A percentile compares a stretch with the other conserved stretches of the same genome.
These are phyloP conservation scores for Lineus longissimus DNA, from an alignment of 1,140 invertebrate genomes.

Conservation along the genomic window DNA sequence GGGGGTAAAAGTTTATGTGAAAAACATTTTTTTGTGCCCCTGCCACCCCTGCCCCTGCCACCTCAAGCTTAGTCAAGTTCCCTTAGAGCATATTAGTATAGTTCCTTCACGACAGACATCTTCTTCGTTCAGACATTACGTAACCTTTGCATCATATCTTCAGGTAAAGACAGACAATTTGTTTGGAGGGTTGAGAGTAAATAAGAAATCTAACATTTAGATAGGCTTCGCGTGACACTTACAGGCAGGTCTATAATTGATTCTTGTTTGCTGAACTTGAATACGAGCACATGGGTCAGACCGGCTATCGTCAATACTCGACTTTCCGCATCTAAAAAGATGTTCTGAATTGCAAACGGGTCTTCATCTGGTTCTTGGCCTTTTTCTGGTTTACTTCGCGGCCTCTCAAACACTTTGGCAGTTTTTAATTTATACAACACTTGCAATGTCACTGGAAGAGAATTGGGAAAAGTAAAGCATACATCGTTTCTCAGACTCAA, in stretches of 20 bases:
- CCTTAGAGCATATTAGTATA: too few relatives aligned
- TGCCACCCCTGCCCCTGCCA: too few relatives aligned
- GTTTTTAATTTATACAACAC: conserved; percentile 97
- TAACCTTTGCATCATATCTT: too few relatives aligned
- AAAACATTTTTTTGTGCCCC: too few relatives aligned
- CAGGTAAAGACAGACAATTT: too few relatives aligned
- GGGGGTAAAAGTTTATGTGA: too few relatives aligned
- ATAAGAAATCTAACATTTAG: too few relatives aligned
- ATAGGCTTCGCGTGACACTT: too few relatives aligned
- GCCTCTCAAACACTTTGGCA: conserved; percentile 82
- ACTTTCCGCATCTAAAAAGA: conserved; percentile 90
- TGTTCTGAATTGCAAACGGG: conserved; percentile 88
- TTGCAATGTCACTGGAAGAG: conserved; percentile 73
- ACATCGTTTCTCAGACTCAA: not conserved
- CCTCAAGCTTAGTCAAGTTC: too few relatives aligned
- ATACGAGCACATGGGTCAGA: conserved; percentile 87
- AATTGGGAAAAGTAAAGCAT: conserved; percentile 87
- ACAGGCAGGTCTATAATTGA: conserved; percentile 78
- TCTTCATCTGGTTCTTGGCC: conserved; percentile 65
- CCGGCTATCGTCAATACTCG: conserved; percentile 84
- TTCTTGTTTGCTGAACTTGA: conserved; percentile 91
- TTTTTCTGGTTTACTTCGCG: conserved; percentile 28
- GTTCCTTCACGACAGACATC: too few relatives aligned
- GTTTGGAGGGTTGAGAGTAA: too few relatives aligned
- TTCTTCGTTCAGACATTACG: too few relatives aligned